Evolutionary conservation across 2,113 vertebrate species (phyloP).

Genomic region (Bufo bufo): DNA sequence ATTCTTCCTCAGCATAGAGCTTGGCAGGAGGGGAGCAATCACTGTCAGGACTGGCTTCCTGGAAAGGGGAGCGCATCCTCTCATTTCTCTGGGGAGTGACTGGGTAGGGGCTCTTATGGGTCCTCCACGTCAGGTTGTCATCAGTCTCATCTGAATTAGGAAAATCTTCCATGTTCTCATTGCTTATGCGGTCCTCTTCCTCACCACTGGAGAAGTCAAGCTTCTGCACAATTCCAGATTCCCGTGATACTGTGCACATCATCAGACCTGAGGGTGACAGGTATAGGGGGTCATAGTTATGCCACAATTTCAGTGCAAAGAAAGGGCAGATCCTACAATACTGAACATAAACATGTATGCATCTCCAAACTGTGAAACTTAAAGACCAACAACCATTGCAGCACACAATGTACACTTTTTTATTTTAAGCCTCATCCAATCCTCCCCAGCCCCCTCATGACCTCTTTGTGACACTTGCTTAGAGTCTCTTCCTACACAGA

Average conservation of each 20-base stretch:
- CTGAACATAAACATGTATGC: too few species aligned
- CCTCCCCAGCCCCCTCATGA: too few species aligned
- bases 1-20: neutral
- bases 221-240: constrained; percentile 69
- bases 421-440: too few species aligned
- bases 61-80: constrained; percentile 12
- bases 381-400: too few species aligned
- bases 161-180: constrained; percentile 51
- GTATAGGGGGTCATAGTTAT: too few species aligned
- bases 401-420: too few species aligned
- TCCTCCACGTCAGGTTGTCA: neutral
- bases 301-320: neutral
- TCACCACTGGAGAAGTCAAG: constrained; percentile 82
- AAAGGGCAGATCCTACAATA: neutral
- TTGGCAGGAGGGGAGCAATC: neutral
- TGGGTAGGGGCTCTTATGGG: constrained; percentile 39
- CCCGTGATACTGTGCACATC: constrained; percentile 51
- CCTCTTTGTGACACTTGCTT: too few species aligned
- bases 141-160: neutral
- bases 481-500: too few species aligned
- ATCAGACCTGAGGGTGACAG: neutral
- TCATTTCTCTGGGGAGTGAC: constrained; percentile 57
- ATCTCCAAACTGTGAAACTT: too few species aligned
- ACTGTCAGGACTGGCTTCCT: constrained; percentile 58
- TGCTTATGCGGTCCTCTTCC: constrained; percentile 73